Conservation (phyloP, 2,797 vertebrate genomes). For the Lagorchestes hirsutus region DNA sequence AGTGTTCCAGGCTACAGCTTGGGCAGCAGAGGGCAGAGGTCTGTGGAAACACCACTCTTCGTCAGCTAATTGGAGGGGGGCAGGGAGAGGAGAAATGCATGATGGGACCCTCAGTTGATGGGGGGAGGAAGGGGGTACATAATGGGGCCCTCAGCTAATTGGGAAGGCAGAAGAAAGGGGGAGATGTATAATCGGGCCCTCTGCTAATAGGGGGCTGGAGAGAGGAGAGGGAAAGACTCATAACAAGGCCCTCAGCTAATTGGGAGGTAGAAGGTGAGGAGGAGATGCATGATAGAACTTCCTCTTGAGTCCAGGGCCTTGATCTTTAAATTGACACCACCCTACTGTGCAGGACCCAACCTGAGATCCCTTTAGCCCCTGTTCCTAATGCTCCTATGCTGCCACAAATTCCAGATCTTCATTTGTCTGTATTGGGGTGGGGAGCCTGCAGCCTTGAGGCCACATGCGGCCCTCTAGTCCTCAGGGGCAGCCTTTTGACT, state of each 20-base stretch:
- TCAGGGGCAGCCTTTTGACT: no score
- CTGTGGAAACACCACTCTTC: not conserved
- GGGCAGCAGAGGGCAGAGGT: conserved; percentile 20
- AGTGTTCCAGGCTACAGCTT: conserved; percentile 13
- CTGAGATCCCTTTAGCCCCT: conserved; percentile 75
- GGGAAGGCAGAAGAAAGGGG: not conserved
- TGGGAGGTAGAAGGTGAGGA: conserved; percentile 41
- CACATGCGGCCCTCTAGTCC: no score
- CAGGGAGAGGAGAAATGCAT: not conserved
- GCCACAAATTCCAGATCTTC: conserved; percentile 70
- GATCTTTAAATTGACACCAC: conserved; percentile 77
- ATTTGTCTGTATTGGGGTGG: conserved; percentile 73
- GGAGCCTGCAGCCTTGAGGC: no score
- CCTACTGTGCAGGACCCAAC: conserved; percentile 62
- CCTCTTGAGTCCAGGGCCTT: conserved; percentile 70
- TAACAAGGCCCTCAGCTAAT: not conserved
- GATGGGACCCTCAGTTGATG: not conserved
- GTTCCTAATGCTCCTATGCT: conserved; percentile 75
- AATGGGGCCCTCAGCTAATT: conserved; percentile 13
- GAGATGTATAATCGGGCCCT: no score
- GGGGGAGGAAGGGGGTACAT: not conserved
- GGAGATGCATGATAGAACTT: conserved; percentile 66
- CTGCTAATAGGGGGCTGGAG: not conserved
- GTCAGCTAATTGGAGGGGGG: not conserved
- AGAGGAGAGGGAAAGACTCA: not conserved